Percentiles rank a stretch among this genome's conserved stretches.
Evolutionary conservation across 1,140 invertebrate species (phyloP).

Genomic region (Drosophila subobscura): DNA sequence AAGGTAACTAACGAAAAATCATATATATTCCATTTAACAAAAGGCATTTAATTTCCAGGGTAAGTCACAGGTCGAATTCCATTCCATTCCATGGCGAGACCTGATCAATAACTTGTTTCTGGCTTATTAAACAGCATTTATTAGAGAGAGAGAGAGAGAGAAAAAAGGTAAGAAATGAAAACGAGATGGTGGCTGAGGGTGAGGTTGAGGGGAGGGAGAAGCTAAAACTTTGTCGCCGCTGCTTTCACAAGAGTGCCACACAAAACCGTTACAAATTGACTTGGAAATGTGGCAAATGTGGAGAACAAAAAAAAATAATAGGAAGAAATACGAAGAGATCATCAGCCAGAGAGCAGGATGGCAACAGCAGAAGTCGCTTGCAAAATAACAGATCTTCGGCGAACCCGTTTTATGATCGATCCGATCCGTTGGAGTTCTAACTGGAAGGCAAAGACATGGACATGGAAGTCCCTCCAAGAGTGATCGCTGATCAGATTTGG

Average conservation of each 20-base stretch:
- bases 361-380: constrained; percentile 9
- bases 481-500: neutral
- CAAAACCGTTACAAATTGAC: constrained; percentile 71
- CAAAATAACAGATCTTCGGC: too few relatives aligned
- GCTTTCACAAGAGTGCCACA: constrained; percentile 49
- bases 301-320: neutral
- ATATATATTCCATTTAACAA: too few relatives aligned
- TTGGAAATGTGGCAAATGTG: constrained; percentile 50
- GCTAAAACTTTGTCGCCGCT: constrained; percentile 40
- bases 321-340: too few relatives aligned
- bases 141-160: constrained; percentile 37
- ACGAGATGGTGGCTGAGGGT: too few relatives aligned
- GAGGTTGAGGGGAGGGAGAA: constrained; percentile 13
- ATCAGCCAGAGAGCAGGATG: constrained; percentile 13
- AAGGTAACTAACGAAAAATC: too few relatives aligned
- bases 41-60: neutral
- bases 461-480: neutral
- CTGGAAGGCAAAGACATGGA: too few relatives aligned
- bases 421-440: too few relatives aligned
- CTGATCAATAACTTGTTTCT: constrained; percentile 45
- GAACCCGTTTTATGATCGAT: too few relatives aligned
- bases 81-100: constrained; percentile 12
- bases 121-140: constrained; percentile 42
- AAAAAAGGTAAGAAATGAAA: constrained; percentile 2
- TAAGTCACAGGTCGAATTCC: neutral